Evolutionary conservation across 2,888 invertebrate genomes (phyloP).

Genomic region (Tethea ocularis): DNA sequence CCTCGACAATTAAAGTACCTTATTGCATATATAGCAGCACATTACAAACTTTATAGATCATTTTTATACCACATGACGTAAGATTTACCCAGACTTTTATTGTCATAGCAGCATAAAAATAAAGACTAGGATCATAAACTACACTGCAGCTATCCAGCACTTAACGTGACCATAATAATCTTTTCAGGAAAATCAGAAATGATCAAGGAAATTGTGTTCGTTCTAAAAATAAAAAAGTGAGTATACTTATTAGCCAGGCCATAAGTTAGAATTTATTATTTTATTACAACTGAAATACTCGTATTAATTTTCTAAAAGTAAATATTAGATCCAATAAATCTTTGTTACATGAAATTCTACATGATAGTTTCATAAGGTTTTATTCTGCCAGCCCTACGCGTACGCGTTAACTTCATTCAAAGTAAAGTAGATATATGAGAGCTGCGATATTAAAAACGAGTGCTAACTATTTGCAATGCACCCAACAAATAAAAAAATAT

Average conservation of each 20-base stretch:
- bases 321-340: too few relatives aligned
- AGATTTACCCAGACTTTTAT: conserved; percentile 1
- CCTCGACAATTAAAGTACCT: neutral
- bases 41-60: neutral
- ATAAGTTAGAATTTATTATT: too few relatives aligned
- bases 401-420: neutral
- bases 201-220: too few relatives aligned
- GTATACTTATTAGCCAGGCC: too few relatives aligned
- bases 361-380: neutral
- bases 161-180: neutral
- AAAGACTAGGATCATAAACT: neutral
- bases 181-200: neutral
- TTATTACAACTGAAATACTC: too few relatives aligned
- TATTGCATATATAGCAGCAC: too few relatives aligned
- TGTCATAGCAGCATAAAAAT: conserved; percentile 1
- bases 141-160: neutral
- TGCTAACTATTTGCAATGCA: too few relatives aligned
- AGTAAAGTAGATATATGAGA: neutral
- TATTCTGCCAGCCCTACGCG: neutral
- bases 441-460: neutral
- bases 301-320: too few relatives aligned
- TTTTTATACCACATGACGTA: neutral
- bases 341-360: too few relatives aligned
- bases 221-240: too few relatives aligned
- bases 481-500: too few relatives aligned